phyloP scores from a whole-genome alignment of 2,888 invertebrate genomes.

The Mythimna loreyi region DNA sequence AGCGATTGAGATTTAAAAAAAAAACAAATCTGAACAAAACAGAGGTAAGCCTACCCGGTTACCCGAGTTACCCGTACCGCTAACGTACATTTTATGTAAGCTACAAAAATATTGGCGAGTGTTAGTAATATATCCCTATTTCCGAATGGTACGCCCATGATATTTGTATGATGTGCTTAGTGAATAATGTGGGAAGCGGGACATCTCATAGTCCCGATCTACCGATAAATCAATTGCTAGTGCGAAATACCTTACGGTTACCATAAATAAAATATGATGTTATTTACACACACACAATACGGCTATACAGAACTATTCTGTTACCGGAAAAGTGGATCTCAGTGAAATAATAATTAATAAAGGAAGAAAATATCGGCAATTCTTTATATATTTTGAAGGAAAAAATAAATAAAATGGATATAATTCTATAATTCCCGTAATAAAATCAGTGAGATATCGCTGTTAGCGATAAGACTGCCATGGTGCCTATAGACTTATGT shows the following conservation, averaged over 20 bases:
- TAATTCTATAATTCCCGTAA: background rate
- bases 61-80: conserved; percentile 7
- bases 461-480: too few relatives aligned
- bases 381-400: background rate
- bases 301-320: conserved; percentile 11
- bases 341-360: conserved; percentile 21
- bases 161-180: conserved; percentile 81
- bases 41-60: conserved; percentile 24
- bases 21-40: conserved; percentile 38
- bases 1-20: conserved; percentile 35
- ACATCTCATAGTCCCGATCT: conserved; percentile 80
- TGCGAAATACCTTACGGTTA: conserved; percentile 74
- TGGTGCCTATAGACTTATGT: too few relatives aligned
- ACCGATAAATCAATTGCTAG: conserved; percentile 85
- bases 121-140: conserved; percentile 72
- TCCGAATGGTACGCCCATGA: conserved; percentile 73
- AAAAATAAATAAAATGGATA: background rate
- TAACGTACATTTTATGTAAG: conserved; percentile 51
- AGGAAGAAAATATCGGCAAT: background rate
- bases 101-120: conserved; percentile 68
- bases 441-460: background rate
- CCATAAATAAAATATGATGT: conserved; percentile 71
- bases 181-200: conserved; percentile 83
- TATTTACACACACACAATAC: conserved; percentile 52
- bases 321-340: conserved; percentile 17